Base-by-base conservation (phyloP, 2,797 vertebrate genomes). In the Gobio occitaniae region DNA sequence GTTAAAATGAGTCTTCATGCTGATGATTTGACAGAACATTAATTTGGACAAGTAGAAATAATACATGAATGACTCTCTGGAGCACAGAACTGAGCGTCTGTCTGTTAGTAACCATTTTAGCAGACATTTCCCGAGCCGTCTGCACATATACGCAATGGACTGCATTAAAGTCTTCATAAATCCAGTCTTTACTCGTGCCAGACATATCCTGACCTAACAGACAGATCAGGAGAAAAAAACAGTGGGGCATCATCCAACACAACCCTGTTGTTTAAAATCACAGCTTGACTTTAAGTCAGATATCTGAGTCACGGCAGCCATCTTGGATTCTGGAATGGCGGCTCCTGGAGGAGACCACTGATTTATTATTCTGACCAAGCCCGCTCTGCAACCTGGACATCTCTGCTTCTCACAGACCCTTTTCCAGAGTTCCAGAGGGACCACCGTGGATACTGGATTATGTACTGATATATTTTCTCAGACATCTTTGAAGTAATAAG, bases 151-250 rank as follows among this genome's bases (percentile, higher is more conserved):
- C 92, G 94, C 93, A 93, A 91, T 88, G 81, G 90, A 89, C 90
- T 91, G 91, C 85, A 93, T 93, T 94, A 95, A 95, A 93, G 84
- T 92, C 93, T 81, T 90, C 93, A 93, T 95, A 95, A 96, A 96
- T 95, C 91, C 72, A 84, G 90, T 65, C 76, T 84, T 87, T 85
- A 84, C 92, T 92, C 76, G 88, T 90, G 92, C 90, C 87, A 90
- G 91, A 89, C 93, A 87, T 90, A 84, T 84, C 68, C 65, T 83
- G 88, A 89, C 87, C 89, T 77, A 68, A 87, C 84, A 91, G 91
- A 90, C 88, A 70, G 79, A 86, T 82, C 83, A 84, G 70, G 91
- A 90, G 91, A 91, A 91, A 89, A 93, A 74, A 91, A 90, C 77
- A 88, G 69, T 84, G 77, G 70, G 80, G 75, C 88, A 74, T 89